A percentile compares a stretch with the other conserved stretches of the same genome.
Evolutionary conservation across 2,113 vertebrate species (phyloP).

Genomic region (Dascyllus trimaculatus): DNA sequence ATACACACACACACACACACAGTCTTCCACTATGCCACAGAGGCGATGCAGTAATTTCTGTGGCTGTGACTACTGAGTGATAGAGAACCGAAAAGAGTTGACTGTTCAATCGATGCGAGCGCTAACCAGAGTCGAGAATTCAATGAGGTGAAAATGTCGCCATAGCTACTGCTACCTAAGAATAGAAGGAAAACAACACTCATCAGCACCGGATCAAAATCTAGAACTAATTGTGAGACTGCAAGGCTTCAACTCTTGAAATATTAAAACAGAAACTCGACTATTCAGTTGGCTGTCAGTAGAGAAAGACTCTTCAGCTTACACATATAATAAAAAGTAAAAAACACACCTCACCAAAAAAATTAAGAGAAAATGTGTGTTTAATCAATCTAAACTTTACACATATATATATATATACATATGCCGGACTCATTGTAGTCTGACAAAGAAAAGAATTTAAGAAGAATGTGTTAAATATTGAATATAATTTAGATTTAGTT

Average conservation of each 20-base stretch:
- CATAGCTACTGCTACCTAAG: conserved; percentile 29
- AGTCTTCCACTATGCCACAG: neutral
- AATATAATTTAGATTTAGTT: too few relatives aligned
- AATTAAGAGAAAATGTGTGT: neutral
- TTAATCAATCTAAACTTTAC: neutral
- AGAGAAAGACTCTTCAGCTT: neutral
- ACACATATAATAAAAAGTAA: neutral
- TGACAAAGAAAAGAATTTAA: too few relatives aligned
- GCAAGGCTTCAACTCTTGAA: conserved; percentile 10
- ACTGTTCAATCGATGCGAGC: conserved; percentile 60
- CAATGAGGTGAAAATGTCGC: conserved; percentile 49
- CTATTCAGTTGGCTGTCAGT: neutral
- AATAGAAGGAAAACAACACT: conserved; percentile 28
- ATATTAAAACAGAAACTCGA: neutral
- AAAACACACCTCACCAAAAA: too few relatives aligned
- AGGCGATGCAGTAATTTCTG: conserved; percentile 36
- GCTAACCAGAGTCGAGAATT: conserved; percentile 37
- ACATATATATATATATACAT: neutral
- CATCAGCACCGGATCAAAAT: conserved; percentile 23
- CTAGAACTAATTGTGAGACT: conserved; percentile 15
- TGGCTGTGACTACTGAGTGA: conserved; percentile 43
- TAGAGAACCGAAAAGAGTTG: conserved; percentile 45
- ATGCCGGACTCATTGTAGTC: neutral
- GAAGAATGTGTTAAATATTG: too few relatives aligned
- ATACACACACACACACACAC: neutral